Conservation (phyloP, 2,888 invertebrate genomes). For the Diarsia brunnea region DNA sequence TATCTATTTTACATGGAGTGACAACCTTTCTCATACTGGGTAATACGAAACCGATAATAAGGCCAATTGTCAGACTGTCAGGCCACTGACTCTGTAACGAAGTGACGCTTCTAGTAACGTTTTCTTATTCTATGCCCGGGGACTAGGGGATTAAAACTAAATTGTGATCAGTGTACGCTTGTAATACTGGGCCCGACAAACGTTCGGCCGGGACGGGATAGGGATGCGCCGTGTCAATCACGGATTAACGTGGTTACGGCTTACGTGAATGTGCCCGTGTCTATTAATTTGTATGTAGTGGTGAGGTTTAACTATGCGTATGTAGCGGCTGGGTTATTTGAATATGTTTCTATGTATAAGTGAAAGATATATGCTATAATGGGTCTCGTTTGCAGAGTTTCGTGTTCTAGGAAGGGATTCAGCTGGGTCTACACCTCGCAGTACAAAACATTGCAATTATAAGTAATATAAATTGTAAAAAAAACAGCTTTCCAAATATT, state of each 20-base stretch:
- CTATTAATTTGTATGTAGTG: slow-evolving; percentile 21
- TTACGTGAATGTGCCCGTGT: slow-evolving; percentile 21
- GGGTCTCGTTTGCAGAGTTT: neutral
- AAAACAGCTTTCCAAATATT: no score
- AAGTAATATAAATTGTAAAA: no score
- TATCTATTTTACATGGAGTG: no score
- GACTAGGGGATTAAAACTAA: slow-evolving; percentile 64
- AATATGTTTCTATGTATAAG: neutral
- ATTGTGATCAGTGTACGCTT: slow-evolving; percentile 65
- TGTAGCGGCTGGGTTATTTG: slow-evolving; percentile 1
- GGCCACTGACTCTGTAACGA: neutral
- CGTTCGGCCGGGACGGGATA: slow-evolving; percentile 17
- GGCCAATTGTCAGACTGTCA: neutral
- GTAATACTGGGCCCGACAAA: slow-evolving; percentile 56
- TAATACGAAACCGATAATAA: no score
- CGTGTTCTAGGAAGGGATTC: neutral
- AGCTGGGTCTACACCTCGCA: neutral
- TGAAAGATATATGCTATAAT: neutral
- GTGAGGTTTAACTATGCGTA: neutral
- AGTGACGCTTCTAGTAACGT: slow-evolving; percentile 15
- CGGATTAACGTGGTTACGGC: slow-evolving; percentile 50
- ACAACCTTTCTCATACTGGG: no score
- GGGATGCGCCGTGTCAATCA: slow-evolving; percentile 53
- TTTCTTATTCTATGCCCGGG: neutral
- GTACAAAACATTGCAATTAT: no score